Conservation (phyloP, 1,140 invertebrate species). For the Bombus ignitus region DNA sequence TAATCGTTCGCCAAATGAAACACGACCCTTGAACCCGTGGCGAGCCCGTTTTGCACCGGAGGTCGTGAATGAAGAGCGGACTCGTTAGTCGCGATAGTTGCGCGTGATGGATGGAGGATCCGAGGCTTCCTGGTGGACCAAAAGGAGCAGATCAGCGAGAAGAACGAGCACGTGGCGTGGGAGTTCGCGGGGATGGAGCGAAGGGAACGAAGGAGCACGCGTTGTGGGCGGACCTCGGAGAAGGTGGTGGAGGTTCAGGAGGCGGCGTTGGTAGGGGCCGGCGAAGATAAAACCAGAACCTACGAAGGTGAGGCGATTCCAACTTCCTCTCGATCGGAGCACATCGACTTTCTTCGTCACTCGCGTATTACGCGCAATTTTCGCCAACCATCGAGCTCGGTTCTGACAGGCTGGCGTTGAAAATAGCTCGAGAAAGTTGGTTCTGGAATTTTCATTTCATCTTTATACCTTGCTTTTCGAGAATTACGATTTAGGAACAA, state of each 20-base stretch:
- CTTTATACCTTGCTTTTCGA: neutral
- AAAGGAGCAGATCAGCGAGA: conserved; percentile 53
- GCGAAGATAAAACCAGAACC: conserved; percentile 69
- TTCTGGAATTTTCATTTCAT: too few species aligned
- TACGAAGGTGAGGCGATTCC: conserved; percentile 54
- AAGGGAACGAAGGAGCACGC: conserved; percentile 72
- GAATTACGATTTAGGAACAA: neutral
- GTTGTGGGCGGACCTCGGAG: conserved; percentile 79
- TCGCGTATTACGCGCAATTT: neutral
- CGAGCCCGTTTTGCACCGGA: neutral
- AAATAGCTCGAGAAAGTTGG: too few species aligned
- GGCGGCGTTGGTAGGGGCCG: conserved; percentile 77
- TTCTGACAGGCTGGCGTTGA: neutral
- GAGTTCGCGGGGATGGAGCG: conserved; percentile 70
- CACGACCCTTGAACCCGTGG: neutral
- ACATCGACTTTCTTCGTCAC: conserved; percentile 5
- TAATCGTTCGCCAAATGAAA: neutral
- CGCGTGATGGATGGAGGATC: conserved; percentile 52
- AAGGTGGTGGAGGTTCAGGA: conserved; percentile 80
- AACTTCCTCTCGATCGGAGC: conserved; percentile 21
- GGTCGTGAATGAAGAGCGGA: conserved; percentile 33
- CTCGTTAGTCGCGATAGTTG: conserved; percentile 30
- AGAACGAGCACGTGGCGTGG: conserved; percentile 72
- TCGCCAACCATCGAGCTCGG: neutral
- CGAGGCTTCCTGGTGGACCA: conserved; percentile 32